Percentiles rank a stretch among this genome's conserved stretches.
phyloP scores from a whole-genome alignment of 2,113 vertebrate genomes.

The Cavia aperea region DNA sequence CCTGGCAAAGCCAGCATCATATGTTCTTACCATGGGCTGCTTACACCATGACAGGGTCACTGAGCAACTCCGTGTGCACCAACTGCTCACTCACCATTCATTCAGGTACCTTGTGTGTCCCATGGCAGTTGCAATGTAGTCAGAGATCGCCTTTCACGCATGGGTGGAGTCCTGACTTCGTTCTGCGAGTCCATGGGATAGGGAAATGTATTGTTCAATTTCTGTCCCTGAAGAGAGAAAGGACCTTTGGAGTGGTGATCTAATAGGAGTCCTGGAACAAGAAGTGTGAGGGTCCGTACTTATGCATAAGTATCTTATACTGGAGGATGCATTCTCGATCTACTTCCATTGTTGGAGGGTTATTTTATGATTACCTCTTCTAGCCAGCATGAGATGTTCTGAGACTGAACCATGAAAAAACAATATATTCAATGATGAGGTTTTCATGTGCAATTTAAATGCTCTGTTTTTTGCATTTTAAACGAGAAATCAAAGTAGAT shows the following conservation, averaged over 20 bases:
- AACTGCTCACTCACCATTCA: neutral
- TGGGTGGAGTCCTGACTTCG: neutral
- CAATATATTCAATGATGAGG: neutral
- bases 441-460: neutral
- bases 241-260: neutral
- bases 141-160: neutral
- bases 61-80: neutral
- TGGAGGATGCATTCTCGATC: too few relatives aligned
- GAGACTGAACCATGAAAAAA: neutral
- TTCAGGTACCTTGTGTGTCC: neutral
- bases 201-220: neutral
- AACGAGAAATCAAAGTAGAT: neutral
- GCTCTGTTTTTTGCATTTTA: neutral
- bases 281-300: neutral
- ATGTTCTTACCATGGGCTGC: neutral
- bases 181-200: neutral
- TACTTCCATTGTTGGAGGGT: neutral
- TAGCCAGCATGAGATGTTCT: neutral
- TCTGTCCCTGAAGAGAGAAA: too few relatives aligned
- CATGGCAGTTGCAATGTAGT: neutral
- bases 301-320: neutral
- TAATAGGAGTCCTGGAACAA: neutral
- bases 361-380: neutral
- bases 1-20: neutral
- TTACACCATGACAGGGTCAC: too few relatives aligned